Evolutionary conservation across 2,797 vertebrate genomes (phyloP).

Genomic region (Otolemur crassicaudatus): DNA sequence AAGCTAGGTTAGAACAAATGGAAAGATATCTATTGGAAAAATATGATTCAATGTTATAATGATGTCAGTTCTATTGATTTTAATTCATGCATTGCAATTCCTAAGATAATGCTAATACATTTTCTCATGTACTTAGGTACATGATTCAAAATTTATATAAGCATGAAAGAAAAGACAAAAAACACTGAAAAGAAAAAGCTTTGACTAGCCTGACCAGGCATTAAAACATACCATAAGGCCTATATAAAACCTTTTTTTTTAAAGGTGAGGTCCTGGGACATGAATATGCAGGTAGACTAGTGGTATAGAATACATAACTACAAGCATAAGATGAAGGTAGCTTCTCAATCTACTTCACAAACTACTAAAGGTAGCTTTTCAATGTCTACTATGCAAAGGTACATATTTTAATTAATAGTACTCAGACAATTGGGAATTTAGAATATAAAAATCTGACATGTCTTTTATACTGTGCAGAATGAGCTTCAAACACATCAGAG

Average conservation of each 20-base stretch:
- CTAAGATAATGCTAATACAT: neutral
- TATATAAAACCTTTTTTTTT: neutral
- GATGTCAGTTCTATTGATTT: neutral
- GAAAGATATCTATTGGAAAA: neutral
- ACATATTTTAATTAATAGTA: neutral
- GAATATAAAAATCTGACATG: neutral
- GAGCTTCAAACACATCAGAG: neutral
- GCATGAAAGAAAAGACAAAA: neutral
- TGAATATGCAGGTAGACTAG: neutral
- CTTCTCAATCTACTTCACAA: neutral
- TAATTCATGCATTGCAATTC: neutral
- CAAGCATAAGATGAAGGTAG: neutral
- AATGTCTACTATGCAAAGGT: neutral
- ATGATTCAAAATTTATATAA: neutral
- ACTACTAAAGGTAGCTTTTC: neutral
- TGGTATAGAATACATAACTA: neutral
- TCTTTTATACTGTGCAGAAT: neutral
- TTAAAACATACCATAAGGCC: neutral
- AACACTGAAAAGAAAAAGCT: neutral
- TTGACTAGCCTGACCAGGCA: neutral
- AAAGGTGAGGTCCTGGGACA: neutral
- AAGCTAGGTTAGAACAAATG: neutral
- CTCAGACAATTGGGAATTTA: neutral
- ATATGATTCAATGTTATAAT: neutral
- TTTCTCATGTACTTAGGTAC: neutral